A percentile compares a stretch with the other conserved stretches of the same genome.
These are phyloP conservation scores for Lacerta viridis DNA, from an alignment of 2,797 vertebrate genomes.

Conservation along the genomic window DNA sequence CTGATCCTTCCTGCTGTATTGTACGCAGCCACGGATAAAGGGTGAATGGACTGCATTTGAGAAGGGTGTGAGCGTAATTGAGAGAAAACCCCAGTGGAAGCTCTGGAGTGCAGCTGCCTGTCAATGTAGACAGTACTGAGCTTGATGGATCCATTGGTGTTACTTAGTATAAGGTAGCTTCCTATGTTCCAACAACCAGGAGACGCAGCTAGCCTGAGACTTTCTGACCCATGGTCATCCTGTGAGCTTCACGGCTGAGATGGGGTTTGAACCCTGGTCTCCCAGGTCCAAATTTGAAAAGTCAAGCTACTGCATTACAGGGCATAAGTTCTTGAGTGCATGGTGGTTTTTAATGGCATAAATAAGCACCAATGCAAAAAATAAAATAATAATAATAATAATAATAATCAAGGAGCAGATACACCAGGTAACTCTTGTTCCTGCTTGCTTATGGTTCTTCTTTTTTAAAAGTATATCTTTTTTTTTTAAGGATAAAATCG, in stretches of 20 bases:
- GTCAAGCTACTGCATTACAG: too few species aligned
- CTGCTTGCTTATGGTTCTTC: not conserved
- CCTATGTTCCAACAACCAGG: not conserved
- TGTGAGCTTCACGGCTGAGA: too few species aligned
- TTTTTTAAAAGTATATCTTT: not conserved
- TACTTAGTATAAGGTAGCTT: not conserved
- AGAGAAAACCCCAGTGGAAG: too few species aligned
- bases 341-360: not conserved
- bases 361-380: not conserved
- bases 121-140: too few species aligned
- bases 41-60: not conserved
- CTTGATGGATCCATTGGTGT: too few species aligned
- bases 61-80: not conserved
- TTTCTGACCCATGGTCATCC: too few species aligned
- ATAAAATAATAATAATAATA: too few species aligned
- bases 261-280: too few species aligned
- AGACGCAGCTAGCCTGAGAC: not conserved
- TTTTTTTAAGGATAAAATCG: not conserved
- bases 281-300: too few species aligned
- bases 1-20: not conserved
- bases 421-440: not conserved
- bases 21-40: not conserved
- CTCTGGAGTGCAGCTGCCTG: not conserved
- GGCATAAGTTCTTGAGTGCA: not conserved
- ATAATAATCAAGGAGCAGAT: not conserved